Percentiles rank a stretch among this genome's conserved stretches.
Conservation (phyloP, 2,113 vertebrate species). For the Helogale parvula region DNA sequence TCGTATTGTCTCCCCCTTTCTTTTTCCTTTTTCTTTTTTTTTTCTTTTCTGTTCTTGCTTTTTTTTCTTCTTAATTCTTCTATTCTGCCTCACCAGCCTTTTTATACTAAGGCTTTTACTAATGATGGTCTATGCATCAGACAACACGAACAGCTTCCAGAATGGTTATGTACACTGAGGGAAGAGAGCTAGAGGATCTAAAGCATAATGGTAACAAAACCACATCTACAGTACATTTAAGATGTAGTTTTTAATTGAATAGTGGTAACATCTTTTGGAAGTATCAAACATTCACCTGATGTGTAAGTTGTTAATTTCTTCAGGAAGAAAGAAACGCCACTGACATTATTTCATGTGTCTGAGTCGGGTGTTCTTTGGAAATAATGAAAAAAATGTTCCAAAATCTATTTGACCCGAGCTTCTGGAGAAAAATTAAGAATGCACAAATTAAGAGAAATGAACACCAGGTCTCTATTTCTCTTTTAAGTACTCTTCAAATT, state of each 20-base stretch:
- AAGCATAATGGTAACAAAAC: background rate
- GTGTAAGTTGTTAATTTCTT: conserved; percentile 19
- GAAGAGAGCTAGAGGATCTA: background rate
- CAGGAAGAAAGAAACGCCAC: background rate
- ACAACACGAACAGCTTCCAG: background rate
- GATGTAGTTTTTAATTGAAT: background rate
- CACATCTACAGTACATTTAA: background rate
- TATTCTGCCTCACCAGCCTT: background rate
- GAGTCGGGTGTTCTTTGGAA: background rate
- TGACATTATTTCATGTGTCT: conserved; percentile 19
- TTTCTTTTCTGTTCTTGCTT: background rate
- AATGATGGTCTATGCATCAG: background rate
- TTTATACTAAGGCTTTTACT: background rate
- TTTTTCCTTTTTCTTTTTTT: background rate
- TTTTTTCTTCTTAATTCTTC: background rate
- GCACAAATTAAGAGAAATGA: background rate
- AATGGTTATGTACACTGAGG: background rate
- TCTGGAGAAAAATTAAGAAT: background rate
- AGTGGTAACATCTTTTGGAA: background rate
- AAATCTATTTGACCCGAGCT: background rate
- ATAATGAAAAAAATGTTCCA: conserved; percentile 41
- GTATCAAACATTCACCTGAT: background rate
- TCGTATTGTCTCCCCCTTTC: background rate
- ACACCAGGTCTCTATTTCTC: background rate
- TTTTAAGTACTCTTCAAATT: background rate